Evolutionary conservation across 2,113 vertebrate genomes (phyloP).

Genomic region (Origma solitaria): DNA sequence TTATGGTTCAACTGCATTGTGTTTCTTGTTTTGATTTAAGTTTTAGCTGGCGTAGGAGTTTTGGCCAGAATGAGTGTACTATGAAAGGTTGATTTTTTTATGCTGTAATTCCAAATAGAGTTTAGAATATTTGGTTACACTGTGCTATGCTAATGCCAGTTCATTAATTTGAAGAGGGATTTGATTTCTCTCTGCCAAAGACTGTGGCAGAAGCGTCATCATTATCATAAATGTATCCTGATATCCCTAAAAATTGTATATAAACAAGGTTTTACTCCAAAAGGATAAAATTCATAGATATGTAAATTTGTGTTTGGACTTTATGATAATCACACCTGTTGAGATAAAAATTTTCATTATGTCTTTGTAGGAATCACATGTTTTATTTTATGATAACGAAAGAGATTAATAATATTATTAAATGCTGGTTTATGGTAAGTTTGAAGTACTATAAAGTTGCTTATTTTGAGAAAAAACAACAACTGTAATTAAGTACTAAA

Average conservation of each 20-base stretch:
- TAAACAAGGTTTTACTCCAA: neutral
- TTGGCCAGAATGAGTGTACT: neutral
- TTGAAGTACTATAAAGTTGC: neutral
- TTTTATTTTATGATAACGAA: neutral
- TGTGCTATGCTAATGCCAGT: neutral
- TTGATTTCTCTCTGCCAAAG: neutral
- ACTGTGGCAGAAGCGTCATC: neutral
- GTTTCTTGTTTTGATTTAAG: neutral
- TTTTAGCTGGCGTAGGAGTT: neutral
- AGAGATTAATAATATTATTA: neutral
- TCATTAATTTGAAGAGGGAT: neutral
- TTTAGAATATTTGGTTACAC: neutral
- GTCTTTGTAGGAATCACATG: neutral
- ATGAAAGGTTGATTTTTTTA: neutral
- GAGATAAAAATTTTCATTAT: neutral
- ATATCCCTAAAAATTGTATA: neutral
- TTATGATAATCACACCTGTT: neutral
- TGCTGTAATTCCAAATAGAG: neutral
- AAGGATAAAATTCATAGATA: neutral
- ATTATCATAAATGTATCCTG: neutral
- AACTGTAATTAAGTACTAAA: neutral
- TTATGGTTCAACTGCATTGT: accelerated
- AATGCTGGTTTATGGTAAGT: neutral
- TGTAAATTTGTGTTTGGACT: neutral
- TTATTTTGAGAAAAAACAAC: neutral